Percentiles rank a stretch among this genome's conserved stretches.
These are phyloP conservation scores for Akabosia matsudoensis DNA, from an alignment of 1,140 invertebrate species.

Conservation along the genomic window DNA sequence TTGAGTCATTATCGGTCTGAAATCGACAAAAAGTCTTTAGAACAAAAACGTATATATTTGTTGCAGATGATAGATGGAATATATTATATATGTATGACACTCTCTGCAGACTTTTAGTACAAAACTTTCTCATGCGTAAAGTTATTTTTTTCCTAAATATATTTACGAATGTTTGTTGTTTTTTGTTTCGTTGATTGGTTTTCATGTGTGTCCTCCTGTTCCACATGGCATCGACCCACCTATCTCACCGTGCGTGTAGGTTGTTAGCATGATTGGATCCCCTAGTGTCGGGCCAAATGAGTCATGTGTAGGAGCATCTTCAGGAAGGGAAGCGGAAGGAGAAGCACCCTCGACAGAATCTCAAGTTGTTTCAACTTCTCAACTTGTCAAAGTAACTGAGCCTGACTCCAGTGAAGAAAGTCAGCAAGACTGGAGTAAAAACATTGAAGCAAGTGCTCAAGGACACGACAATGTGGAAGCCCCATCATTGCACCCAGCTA, in stretches of 20 bases:
- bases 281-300: not conserved
- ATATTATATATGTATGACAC: not conserved
- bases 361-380: conserved; percentile 19
- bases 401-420: not conserved
- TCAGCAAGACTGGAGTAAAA: not conserved
- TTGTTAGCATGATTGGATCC: not conserved
- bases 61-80: no score
- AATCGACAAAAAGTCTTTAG: no score
- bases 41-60: no score
- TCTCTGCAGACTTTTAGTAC: no score
- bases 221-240: not conserved
- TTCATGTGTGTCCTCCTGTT: no score
- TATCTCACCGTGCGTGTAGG: not conserved
- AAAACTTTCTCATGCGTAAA: not conserved
- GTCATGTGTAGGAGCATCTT: not conserved
- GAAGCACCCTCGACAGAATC: conserved; percentile 3
- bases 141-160: not conserved
- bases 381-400: conserved; percentile 1
- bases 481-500: not conserved
- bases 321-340: not conserved
- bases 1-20: no score
- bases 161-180: conserved; percentile 12
- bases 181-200: not conserved
- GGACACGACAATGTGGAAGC: not conserved
- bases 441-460: not conserved